These are phyloP conservation scores for Cephonodes hylas DNA, from an alignment of 2,888 invertebrate species.

Conservation along the genomic window DNA sequence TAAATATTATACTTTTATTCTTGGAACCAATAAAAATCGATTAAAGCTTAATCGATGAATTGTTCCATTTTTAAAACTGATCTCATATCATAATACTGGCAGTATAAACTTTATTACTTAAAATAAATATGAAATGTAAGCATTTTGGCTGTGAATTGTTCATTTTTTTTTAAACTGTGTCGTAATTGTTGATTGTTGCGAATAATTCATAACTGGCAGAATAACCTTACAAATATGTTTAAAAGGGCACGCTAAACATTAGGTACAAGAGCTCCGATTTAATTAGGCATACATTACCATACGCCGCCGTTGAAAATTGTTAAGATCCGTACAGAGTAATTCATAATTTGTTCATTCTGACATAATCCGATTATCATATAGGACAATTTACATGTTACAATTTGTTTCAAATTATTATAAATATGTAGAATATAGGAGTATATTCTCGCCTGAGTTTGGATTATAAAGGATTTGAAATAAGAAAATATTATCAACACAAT, in stretches of 20 bases:
- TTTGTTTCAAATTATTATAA: background rate
- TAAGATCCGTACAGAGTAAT: background rate
- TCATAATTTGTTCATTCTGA: constrained; percentile 4
- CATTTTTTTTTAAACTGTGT: no score
- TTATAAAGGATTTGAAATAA: no score
- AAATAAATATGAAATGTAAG: no score
- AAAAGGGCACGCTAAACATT: background rate
- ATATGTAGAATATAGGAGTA: no score
- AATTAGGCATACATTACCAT: background rate
- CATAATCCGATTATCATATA: background rate
- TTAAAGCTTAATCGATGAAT: no score
- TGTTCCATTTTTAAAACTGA: no score
- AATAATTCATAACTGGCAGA: background rate
- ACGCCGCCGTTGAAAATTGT: background rate
- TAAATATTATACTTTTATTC: no score
- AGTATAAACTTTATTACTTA: background rate
- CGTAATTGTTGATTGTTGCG: no score
- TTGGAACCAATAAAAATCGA: no score
- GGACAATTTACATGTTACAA: background rate
- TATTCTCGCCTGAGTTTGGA: no score
- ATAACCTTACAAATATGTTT: background rate
- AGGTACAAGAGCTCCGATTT: background rate
- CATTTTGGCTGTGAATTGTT: no score
- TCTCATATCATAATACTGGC: background rate
- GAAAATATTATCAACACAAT: background rate